Conservation (phyloP, 2,113 vertebrate species). For the Lasiurus cinereus region DNA sequence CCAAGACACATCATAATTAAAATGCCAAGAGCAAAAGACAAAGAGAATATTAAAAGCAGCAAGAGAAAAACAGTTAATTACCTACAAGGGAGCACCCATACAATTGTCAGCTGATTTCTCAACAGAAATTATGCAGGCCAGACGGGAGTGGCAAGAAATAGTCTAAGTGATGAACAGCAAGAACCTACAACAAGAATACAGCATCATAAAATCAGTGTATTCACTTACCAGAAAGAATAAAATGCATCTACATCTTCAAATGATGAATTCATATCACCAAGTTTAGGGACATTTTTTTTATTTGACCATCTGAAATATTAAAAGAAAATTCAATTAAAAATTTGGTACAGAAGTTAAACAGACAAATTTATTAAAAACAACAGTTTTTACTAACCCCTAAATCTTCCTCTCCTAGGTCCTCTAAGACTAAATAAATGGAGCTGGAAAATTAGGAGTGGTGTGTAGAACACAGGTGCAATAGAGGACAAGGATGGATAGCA, state of each 20-base stretch:
- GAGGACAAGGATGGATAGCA: not conserved
- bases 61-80: too few relatives aligned
- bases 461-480: not conserved
- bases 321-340: constrained; percentile 55
- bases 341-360: constrained; percentile 22
- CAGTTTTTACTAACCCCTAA: constrained; percentile 11
- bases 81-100: too few relatives aligned
- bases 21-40: too few relatives aligned
- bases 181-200: not conserved
- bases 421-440: not conserved
- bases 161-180: too few relatives aligned
- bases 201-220: not conserved
- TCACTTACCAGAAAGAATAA: constrained; percentile 97
- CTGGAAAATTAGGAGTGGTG: not conserved
- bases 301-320: constrained; percentile 93
- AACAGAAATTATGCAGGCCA: too few relatives aligned
- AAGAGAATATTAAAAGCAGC: too few relatives aligned
- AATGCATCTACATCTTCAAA: constrained; percentile 99
- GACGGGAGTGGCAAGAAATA: too few relatives aligned
- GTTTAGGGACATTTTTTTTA: constrained; percentile 94
- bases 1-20: too few relatives aligned
- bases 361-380: constrained; percentile 39
- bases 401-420: not conserved
- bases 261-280: constrained; percentile 92
- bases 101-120: too few relatives aligned